phyloP scores from a whole-genome alignment of 2,113 vertebrate genomes.

The Ptilorrhoa leucosticta region DNA sequence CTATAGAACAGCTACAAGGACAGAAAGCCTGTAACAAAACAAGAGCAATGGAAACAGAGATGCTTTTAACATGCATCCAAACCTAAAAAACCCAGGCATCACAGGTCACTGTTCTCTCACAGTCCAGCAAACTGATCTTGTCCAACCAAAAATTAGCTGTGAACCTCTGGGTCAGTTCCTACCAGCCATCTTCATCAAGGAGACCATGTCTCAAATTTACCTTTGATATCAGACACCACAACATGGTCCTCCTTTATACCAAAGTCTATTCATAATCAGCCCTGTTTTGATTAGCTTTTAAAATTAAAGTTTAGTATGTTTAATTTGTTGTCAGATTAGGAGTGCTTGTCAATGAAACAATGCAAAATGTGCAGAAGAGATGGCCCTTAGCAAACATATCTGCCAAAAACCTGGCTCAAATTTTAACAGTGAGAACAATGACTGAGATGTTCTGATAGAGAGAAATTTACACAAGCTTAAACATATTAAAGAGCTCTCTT shows the following conservation, averaged over 20 bases:
- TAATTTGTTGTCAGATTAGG: background rate
- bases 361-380: background rate
- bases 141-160: background rate
- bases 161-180: background rate
- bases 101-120: constrained; percentile 29
- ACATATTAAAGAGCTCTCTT: constrained; percentile 25
- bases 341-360: background rate
- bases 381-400: background rate
- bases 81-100: constrained; percentile 23
- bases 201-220: background rate
- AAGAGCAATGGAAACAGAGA: constrained; percentile 69
- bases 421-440: constrained; percentile 53
- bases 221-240: background rate
- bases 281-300: background rate
- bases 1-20: constrained; percentile 50
- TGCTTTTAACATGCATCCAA: constrained; percentile 73
- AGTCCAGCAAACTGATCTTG: background rate
- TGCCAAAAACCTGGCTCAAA: constrained; percentile 35
- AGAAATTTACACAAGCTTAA: constrained; percentile 51
- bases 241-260: background rate
- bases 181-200: background rate
- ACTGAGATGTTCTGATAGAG: constrained; percentile 51
- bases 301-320: background rate
- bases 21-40: constrained; percentile 46
- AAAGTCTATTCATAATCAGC: background rate